Percentiles rank a stretch among this genome's conserved stretches.
Conservation (phyloP, 2,113 vertebrate genomes). For the Phyllostomus hastatus region DNA sequence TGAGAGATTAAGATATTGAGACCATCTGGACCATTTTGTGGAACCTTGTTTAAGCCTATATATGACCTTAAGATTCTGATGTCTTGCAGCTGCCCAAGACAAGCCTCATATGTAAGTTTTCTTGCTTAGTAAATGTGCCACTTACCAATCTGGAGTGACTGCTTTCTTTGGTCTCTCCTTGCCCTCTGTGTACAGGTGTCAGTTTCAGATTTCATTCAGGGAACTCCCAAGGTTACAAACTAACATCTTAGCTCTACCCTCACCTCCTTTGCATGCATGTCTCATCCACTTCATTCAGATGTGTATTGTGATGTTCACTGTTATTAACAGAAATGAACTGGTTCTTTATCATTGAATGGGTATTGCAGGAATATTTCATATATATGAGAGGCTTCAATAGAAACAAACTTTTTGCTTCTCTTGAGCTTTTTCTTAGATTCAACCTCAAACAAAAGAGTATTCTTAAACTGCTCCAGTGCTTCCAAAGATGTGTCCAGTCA, state of each 20-base stretch:
- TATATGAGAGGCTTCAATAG: neutral
- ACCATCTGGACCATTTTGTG: neutral
- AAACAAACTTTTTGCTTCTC: neutral
- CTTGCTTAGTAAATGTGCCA: neutral
- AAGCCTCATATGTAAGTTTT: neutral
- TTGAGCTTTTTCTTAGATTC: neutral
- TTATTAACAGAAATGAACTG: neutral
- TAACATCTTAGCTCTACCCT: neutral
- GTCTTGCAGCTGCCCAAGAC: neutral
- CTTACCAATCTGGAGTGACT: neutral
- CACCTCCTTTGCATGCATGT: fast-evolving
- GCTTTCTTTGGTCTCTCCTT: neutral
- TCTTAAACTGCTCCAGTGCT: neutral
- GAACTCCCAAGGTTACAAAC: neutral
- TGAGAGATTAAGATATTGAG: neutral
- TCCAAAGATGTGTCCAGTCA: neutral
- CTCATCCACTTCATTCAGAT: neutral
- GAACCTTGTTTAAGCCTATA: neutral
- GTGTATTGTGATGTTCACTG: neutral
- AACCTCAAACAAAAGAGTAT: neutral
- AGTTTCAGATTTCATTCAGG: neutral
- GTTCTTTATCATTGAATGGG: neutral
- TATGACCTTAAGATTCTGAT: neutral
- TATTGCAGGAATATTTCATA: neutral
- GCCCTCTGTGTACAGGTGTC: neutral